phyloP scores from a whole-genome alignment of 2,797 vertebrate genomes.

The Xenopus petersii region DNA sequence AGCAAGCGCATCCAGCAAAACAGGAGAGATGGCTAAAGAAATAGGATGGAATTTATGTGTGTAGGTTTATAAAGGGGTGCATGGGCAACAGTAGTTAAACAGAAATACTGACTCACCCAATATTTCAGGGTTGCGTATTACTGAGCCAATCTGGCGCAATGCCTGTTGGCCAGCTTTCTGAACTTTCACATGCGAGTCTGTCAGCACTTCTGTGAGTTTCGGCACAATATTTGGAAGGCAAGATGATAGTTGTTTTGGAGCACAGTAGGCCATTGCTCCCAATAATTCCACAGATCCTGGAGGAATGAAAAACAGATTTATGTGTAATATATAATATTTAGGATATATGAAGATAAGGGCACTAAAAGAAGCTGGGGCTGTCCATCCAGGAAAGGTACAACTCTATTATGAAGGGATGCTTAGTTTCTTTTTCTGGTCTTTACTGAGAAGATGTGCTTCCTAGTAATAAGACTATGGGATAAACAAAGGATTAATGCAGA shows the following conservation, averaged over 20 bases:
- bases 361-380: too few relatives aligned
- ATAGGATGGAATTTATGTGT: background rate
- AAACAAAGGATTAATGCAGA: too few relatives aligned
- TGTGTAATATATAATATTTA: too few relatives aligned
- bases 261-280: conserved; percentile 96
- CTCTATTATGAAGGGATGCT: too few relatives aligned
- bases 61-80: background rate
- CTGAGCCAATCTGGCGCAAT: conserved; percentile 91
- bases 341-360: too few relatives aligned
- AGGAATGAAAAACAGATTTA: background rate
- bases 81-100: too few relatives aligned
- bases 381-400: too few relatives aligned
- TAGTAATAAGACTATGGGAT: too few relatives aligned
- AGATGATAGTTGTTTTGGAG: conserved; percentile 94
- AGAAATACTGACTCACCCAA: conserved; percentile 70
- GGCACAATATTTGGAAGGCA: conserved; percentile 97
- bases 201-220: conserved; percentile 95
- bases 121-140: conserved; percentile 97
- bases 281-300: conserved; percentile 93
- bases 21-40: conserved; percentile 85
- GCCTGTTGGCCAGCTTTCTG: conserved; percentile 98
- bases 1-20: conserved; percentile 93
- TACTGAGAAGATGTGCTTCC: too few relatives aligned
- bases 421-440: too few relatives aligned
- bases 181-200: conserved; percentile 96